phyloP scores from a whole-genome alignment of 1,140 invertebrate genomes.

The Meloidogyne exigua region DNA sequence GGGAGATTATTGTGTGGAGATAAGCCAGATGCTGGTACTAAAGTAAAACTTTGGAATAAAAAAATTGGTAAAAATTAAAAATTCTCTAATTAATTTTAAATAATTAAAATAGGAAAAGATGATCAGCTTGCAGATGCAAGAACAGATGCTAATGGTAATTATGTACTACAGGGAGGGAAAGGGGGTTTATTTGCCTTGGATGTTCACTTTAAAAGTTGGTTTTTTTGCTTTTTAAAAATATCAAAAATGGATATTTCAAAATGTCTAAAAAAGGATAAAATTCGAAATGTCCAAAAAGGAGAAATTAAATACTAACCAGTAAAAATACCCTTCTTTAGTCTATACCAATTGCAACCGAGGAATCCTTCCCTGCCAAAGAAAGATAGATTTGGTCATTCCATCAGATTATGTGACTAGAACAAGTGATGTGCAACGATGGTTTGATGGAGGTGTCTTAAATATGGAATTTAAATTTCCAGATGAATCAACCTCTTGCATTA shows the following conservation, averaged over 20 bases:
- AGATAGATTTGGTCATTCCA: slow-evolving; percentile 49
- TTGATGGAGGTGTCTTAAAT: slow-evolving; percentile 54
- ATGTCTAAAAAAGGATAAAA: background rate
- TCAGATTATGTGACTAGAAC: slow-evolving; percentile 43
- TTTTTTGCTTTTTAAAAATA: background rate
- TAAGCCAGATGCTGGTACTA: slow-evolving; percentile 36
- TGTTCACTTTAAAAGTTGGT: slow-evolving; percentile 48
- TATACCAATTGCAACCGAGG: slow-evolving; percentile 49
- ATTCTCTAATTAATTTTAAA: slow-evolving; percentile 8
- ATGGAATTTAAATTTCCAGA: slow-evolving; percentile 53
- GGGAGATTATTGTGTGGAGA: slow-evolving; percentile 44
- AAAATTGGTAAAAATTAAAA: slow-evolving; percentile 38
- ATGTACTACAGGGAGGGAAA: slow-evolving; percentile 37
- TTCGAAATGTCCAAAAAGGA: too few species aligned
- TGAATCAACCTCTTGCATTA: slow-evolving; percentile 49
- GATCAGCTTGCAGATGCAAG: slow-evolving; percentile 45
- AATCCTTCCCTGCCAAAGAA: slow-evolving; percentile 42
- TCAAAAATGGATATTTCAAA: background rate
- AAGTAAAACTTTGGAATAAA: slow-evolving; percentile 51
- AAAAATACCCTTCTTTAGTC: slow-evolving; percentile 14
- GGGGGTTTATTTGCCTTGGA: slow-evolving; percentile 46
- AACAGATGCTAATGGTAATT: slow-evolving; percentile 49
- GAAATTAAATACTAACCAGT: too few species aligned
- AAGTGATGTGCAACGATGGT: slow-evolving; percentile 47
- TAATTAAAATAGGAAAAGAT: slow-evolving; percentile 41